Conservation (phyloP, 2,113 vertebrate genomes). For the Sylvia atricapilla region DNA sequence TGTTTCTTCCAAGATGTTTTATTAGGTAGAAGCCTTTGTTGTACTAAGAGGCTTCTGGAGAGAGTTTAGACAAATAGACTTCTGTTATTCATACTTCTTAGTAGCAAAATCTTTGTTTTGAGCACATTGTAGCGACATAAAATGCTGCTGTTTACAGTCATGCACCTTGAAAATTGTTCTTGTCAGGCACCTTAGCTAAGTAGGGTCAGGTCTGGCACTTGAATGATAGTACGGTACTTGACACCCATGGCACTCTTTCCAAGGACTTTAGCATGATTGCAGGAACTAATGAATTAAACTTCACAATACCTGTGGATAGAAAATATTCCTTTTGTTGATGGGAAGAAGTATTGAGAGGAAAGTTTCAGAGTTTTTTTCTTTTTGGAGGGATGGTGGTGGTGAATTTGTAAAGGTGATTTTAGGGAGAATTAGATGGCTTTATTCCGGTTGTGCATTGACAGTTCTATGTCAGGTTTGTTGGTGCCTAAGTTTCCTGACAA, state of each 20-base stretch:
- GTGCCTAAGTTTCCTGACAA: not conserved
- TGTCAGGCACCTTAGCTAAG: constrained; percentile 15
- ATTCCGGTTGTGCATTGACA: not conserved
- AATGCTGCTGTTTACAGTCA: constrained; percentile 19
- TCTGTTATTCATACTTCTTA: constrained; percentile 4
- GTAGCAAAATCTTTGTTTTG: constrained; percentile 20
- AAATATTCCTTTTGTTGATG: constrained; percentile 1
- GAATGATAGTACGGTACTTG: constrained; percentile 8
- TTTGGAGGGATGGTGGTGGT: not conserved
- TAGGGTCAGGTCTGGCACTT: constrained; percentile 31
- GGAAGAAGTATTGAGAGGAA: not conserved
- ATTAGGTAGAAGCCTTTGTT: not conserved
- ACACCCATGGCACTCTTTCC: not conserved
- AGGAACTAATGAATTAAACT: constrained; percentile 30
- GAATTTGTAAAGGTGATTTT: not conserved
- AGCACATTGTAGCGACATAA: not conserved
- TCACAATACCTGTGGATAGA: not conserved
- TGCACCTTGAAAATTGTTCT: constrained; percentile 28
- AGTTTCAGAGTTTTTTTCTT: not conserved
- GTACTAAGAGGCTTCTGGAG: constrained; percentile 8
- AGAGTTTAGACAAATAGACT: constrained; percentile 28
- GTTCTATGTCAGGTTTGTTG: not conserved
- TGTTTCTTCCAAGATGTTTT: constrained; percentile 1
- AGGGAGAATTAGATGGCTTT: not conserved
- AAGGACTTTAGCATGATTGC: constrained; percentile 24